Evolutionary conservation across 2,888 invertebrate genomes (phyloP).

Genomic region (Papilio demoleus): DNA sequence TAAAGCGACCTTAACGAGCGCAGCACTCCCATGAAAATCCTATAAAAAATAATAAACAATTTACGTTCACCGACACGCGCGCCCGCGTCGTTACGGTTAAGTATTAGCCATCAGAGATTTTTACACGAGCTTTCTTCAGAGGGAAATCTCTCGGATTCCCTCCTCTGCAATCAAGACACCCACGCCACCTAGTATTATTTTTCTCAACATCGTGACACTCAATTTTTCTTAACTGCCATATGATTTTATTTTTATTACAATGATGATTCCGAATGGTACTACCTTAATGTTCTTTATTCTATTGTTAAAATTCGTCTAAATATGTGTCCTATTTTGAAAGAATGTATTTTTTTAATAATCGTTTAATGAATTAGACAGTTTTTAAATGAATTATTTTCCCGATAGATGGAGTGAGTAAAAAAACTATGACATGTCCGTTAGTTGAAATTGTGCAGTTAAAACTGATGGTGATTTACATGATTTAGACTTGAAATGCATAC

Average conservation of each 20-base stretch:
- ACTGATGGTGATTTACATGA: too few species aligned
- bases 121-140: conserved; percentile 51
- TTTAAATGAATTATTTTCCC: background rate
- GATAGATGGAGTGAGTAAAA: conserved; percentile 10
- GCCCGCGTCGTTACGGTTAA: conserved; percentile 63
- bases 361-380: background rate
- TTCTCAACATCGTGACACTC: conserved; percentile 34
- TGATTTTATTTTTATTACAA: conserved; percentile 18
- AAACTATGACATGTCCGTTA: too few species aligned
- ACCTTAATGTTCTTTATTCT: background rate
- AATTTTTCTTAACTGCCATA: conserved; percentile 30
- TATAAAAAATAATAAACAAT: conserved; percentile 83
- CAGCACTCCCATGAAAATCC: conserved; percentile 67
- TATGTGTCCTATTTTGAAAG: too few species aligned
- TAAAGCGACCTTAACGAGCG: conserved; percentile 56
- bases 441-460: too few species aligned
- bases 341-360: too few species aligned
- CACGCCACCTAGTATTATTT: conserved; percentile 40
- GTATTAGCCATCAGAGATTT: conserved; percentile 58
- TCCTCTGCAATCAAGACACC: conserved; percentile 42
- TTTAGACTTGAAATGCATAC: too few species aligned
- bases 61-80: conserved; percentile 80
- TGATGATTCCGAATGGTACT: conserved; percentile 4
- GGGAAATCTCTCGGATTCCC: conserved; percentile 46
- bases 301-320: background rate